A percentile compares a stretch with the other conserved stretches of the same genome.
Evolutionary conservation across 2,888 invertebrate genomes (phyloP).

Genomic region (Phyllotreta cruciferae): DNA sequence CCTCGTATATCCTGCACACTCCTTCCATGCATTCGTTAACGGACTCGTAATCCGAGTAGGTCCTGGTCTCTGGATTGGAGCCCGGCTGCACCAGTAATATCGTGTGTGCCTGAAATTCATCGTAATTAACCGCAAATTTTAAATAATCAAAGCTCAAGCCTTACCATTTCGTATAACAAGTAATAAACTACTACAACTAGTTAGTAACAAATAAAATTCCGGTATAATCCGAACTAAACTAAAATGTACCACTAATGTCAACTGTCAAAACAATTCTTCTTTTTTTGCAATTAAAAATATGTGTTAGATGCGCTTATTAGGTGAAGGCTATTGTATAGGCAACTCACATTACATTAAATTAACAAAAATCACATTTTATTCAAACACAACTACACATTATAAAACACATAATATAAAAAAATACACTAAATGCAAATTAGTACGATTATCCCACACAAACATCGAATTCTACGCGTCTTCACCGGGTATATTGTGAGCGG

Average conservation of each 20-base stretch:
- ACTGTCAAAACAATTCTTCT: too few species aligned
- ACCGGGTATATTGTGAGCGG: conserved; percentile 56
- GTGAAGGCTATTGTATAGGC: too few species aligned
- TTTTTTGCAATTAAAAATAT: too few species aligned
- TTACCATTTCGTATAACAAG: too few species aligned
- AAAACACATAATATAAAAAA: neutral
- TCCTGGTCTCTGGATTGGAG: conserved; percentile 91
- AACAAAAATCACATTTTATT: too few species aligned
- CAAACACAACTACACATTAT: too few species aligned
- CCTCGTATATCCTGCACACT: conserved; percentile 99
- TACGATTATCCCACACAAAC: neutral
- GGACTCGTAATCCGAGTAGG: conserved; percentile 98
- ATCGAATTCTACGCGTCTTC: conserved; percentile 11
- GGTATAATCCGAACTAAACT: too few species aligned
- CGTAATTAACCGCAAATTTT: neutral
- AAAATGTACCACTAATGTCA: too few species aligned
- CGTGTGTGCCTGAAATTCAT: conserved; percentile 85
- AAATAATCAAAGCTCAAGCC: neutral
- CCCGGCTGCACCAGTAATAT: conserved; percentile 96
- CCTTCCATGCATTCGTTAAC: conserved; percentile 99
- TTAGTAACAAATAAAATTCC: too few species aligned
- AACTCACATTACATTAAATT: too few species aligned
- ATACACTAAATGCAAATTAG: neutral
- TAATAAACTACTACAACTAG: too few species aligned
- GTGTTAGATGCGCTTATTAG: too few species aligned